These are phyloP conservation scores for Bubo bubo DNA, from an alignment of 2,113 vertebrate genomes.

Conservation along the genomic window DNA sequence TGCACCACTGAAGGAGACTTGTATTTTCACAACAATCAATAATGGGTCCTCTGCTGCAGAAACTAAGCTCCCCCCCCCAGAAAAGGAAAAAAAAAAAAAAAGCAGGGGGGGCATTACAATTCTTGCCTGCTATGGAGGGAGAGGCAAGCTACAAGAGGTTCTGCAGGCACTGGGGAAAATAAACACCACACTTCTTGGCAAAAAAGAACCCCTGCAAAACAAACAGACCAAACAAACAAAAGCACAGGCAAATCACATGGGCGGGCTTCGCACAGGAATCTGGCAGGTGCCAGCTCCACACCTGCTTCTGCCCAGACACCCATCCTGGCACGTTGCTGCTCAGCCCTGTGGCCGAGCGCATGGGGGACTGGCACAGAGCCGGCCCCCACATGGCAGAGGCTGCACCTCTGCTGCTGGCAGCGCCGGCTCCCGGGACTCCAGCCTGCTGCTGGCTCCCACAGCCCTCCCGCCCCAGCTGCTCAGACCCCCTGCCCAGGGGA, in stretches of 20 bases:
- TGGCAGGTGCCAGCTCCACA: neutral
- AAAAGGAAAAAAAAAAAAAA: too few relatives aligned
- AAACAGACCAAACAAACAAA: neutral
- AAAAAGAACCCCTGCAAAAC: neutral
- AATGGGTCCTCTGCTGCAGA: too few relatives aligned
- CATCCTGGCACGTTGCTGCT: neutral
- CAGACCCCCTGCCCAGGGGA: neutral
- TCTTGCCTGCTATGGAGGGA: neutral
- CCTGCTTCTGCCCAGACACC: neutral
- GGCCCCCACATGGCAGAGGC: neutral
- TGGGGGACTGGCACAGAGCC: neutral
- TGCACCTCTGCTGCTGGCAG: neutral
- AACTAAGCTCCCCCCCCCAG: too few relatives aligned
- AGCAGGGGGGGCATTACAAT: neutral
- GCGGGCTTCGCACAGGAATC: neutral
- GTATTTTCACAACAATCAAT: too few relatives aligned
- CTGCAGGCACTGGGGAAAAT: neutral
- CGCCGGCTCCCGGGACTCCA: neutral
- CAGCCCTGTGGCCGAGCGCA: fast-evolving
- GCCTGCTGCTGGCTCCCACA: fast-evolving
- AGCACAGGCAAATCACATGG: neutral
- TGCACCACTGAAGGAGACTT: too few relatives aligned
- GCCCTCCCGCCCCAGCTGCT: neutral
- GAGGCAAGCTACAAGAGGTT: neutral
- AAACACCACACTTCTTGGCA: neutral